A percentile compares a stretch with the other conserved stretches of the same genome.
Conservation (phyloP, 2,113 vertebrate species). For the Orycteropus afer region DNA sequence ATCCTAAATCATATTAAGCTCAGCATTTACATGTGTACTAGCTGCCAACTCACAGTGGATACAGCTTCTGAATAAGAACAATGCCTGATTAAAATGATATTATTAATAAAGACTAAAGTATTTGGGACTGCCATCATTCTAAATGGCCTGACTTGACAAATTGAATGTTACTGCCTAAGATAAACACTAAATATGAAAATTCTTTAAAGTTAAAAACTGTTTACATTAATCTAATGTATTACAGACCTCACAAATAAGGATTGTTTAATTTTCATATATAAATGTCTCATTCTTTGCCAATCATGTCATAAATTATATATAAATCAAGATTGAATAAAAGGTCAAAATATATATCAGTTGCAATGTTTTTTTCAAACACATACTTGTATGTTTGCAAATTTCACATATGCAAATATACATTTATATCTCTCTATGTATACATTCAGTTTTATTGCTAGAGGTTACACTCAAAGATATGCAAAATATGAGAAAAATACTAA, state of each 20-base stretch:
- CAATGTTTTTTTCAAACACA: background rate
- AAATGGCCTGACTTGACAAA: background rate
- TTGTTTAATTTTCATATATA: background rate
- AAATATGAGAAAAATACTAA: constrained; percentile 5
- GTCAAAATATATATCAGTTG: background rate
- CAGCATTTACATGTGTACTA: background rate
- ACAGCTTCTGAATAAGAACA: background rate
- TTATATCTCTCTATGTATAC: background rate
- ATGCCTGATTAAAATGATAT: background rate
- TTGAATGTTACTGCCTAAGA: background rate
- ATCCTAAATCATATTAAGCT: background rate
- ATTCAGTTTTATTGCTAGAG: background rate
- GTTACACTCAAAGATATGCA: background rate
- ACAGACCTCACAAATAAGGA: background rate
- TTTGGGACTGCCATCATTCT: background rate
- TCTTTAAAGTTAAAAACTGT: background rate
- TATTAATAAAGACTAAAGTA: background rate
- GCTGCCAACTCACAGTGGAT: background rate
- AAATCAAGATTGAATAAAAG: background rate
- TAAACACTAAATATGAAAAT: background rate
- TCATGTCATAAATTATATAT: background rate
- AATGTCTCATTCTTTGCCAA: background rate
- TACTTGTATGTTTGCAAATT: background rate
- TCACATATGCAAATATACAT: background rate
- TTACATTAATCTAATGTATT: background rate